phyloP scores from a whole-genome alignment of 2,888 invertebrate genomes.

The Ophonus ardosiacus region DNA sequence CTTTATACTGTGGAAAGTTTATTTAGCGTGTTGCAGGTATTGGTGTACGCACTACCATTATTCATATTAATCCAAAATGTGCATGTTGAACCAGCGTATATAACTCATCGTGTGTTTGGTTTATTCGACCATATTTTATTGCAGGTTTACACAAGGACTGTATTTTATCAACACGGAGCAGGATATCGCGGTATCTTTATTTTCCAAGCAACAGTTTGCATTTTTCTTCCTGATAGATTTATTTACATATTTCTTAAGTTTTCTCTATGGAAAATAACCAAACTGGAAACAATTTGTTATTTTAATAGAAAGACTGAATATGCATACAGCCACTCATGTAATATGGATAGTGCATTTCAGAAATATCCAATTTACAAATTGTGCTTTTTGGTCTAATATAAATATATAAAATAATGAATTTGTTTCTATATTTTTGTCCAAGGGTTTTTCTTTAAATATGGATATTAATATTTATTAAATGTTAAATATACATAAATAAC shows the following conservation, averaged over 20 bases:
- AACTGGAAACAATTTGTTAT: background rate
- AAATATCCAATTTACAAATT: background rate
- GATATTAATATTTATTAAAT: too few relatives aligned
- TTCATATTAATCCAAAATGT: conserved; percentile 31
- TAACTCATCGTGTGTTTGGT: conserved; percentile 37
- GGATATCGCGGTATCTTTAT: conserved; percentile 30
- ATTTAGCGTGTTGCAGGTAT: background rate
- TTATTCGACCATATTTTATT: conserved; percentile 38
- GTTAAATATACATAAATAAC: too few relatives aligned
- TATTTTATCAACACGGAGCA: conserved; percentile 9
- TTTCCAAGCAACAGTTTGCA: conserved; percentile 33
- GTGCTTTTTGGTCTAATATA: too few relatives aligned
- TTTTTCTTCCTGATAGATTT: conserved; percentile 20
- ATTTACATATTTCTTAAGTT: conserved; percentile 15
- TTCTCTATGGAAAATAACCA: background rate
- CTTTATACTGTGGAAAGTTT: background rate
- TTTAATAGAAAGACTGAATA: background rate
- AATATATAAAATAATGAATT: too few relatives aligned
- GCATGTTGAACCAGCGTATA: conserved; percentile 13
- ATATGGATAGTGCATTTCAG: background rate
- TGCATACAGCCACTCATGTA: background rate
- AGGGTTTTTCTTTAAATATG: too few relatives aligned
- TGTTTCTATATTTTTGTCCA: too few relatives aligned
- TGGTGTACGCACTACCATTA: conserved; percentile 8
- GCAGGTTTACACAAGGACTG: conserved; percentile 22